Evolutionary conservation across 1,140 invertebrate genomes (phyloP), one percentile per base, ranked within the genome.

Genomic region (Drosophila sp.): DNA sequence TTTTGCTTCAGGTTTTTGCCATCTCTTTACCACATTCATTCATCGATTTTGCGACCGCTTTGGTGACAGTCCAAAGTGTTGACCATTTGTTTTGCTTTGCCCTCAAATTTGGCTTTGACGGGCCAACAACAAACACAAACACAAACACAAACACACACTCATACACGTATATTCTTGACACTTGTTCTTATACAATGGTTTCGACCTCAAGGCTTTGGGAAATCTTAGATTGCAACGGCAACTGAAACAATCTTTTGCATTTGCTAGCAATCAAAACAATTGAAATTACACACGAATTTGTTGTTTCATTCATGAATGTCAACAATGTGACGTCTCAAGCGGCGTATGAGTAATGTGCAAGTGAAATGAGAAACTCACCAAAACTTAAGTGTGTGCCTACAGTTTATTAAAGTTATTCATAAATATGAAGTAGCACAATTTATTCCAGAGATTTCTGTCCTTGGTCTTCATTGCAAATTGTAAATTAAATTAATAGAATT

Each of bases 1-100:
- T 36, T 48, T 38, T 13, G 2, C 7, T 43, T 48, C 9, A 29
- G 9, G 16, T 56, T 59, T 50, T 40, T 53, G 29, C 34, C 69
- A 34, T 72, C 54, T 72, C 63, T 72, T 67, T 72, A 50, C 34
- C 62, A 8, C 64, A 59, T 72, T 72, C 70, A 72, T 72, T 72
- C 70, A 72, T 67, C 56, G 70, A 72, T 72, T 72, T 67, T 32
- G 54, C 29, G 34, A 50, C 14, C 50, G 43, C 51, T 56, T 25
- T 53, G 50, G 14, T 57, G 67, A 72, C 70, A 66, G 29, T 43
- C 40, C 46, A 53, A 62, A 45, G 46, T 53, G 56, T 70, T 61
- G 56, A 36, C 65, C 46, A 51, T 41, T 51, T 70, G 66, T 62
- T 62, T 48, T 48, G 11, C 2, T 56, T 56, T 56, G 16, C 2